phyloP scores from a whole-genome alignment of 2,888 invertebrate genomes.

The Volucella inanis region DNA sequence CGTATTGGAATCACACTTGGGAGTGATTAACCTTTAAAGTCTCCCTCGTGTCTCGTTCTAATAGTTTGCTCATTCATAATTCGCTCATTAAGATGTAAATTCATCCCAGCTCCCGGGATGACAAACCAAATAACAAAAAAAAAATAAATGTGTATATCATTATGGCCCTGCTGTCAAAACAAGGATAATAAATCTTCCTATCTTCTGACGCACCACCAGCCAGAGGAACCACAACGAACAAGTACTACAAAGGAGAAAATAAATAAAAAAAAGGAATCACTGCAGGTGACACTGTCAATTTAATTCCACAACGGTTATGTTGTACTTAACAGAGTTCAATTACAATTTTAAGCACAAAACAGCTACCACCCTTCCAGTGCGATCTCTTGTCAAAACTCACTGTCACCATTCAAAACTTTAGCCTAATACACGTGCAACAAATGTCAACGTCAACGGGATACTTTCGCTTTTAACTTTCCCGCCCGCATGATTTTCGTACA shows the following conservation, averaged over 20 bases:
- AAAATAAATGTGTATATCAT: slow-evolving; percentile 9
- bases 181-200: slow-evolving; percentile 29
- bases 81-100: slow-evolving; percentile 50
- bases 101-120: slow-evolving; percentile 7
- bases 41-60: slow-evolving; percentile 20
- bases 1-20: slow-evolving; percentile 27
- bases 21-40: slow-evolving; percentile 52
- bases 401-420: slow-evolving; percentile 34
- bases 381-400: slow-evolving; percentile 39
- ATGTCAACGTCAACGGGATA: slow-evolving; percentile 46
- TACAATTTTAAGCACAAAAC: slow-evolving; percentile 28
- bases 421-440: slow-evolving; percentile 50
- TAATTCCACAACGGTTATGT: slow-evolving; percentile 50
- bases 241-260: not conserved
- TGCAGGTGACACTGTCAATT: slow-evolving; percentile 60
- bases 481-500: not conserved
- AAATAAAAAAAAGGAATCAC: slow-evolving; percentile 17
- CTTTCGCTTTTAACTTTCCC: not conserved
- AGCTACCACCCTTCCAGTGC: not conserved
- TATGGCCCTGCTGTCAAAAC: slow-evolving; percentile 2
- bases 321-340: slow-evolving; percentile 56
- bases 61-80: slow-evolving; percentile 20
- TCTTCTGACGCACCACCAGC: not conserved
- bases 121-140: slow-evolving; percentile 37
- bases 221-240: not conserved